Percentiles rank a stretch among this genome's conserved stretches.
Evolutionary conservation across 2,888 invertebrate genomes (phyloP).

Genomic region (Chydorus sphaericus): DNA sequence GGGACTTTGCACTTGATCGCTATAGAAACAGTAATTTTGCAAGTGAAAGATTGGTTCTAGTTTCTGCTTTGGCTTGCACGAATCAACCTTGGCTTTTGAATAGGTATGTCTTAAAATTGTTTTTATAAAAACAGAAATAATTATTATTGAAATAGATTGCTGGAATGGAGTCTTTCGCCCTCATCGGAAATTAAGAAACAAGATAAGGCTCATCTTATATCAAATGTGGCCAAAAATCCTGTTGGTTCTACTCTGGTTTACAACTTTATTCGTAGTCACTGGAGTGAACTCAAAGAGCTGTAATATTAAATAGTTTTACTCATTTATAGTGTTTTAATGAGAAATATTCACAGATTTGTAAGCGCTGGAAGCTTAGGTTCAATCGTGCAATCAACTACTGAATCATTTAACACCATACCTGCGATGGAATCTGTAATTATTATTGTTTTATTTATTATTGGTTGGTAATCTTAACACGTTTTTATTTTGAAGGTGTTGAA

Average conservation of each 20-base stretch:
- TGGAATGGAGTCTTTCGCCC: neutral
- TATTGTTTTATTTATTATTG: no score
- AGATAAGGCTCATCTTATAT: slow-evolving; percentile 45
- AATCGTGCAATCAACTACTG: no score
- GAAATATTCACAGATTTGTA: no score
- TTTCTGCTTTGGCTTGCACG: slow-evolving; percentile 69
- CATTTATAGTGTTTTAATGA: no score
- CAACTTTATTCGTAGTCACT: slow-evolving; percentile 58
- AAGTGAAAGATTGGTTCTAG: slow-evolving; percentile 61
- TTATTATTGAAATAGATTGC: neutral
- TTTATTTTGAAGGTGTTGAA: no score
- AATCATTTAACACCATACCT: no score
- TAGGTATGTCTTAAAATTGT: slow-evolving; percentile 30
- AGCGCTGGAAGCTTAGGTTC: no score
- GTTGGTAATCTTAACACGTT: no score
- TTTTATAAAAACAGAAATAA: neutral
- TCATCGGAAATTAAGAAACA: neutral
- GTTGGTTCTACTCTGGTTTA: slow-evolving; percentile 67
- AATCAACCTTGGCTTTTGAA: slow-evolving; percentile 66
- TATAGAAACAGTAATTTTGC: slow-evolving; percentile 61
- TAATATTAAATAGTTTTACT: no score
- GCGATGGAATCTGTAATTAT: no score
- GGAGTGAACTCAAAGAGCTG: slow-evolving; percentile 40
- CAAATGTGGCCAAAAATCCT: slow-evolving; percentile 54
- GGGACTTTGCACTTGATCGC: slow-evolving; percentile 74